Percentiles rank a stretch among this genome's conserved stretches.
Conservation (phyloP, 2,113 vertebrate species). For the Gopherus evgoodei region DNA sequence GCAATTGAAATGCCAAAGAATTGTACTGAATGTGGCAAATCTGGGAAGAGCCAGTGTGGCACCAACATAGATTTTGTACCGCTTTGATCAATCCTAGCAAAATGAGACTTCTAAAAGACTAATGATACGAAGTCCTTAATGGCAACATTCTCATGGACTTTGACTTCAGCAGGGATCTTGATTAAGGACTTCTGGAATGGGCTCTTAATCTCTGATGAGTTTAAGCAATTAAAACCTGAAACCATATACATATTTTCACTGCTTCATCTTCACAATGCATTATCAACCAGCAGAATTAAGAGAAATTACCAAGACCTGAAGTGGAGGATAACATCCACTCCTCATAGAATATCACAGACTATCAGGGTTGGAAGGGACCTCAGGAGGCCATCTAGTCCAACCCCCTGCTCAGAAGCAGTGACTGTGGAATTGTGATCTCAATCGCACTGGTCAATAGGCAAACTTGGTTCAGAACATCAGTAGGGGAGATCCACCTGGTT, state of each 20-base stretch:
- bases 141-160: background rate
- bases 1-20: background rate
- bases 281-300: background rate
- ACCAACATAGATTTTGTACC: background rate
- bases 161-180: background rate
- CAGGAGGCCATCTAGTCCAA: too few relatives aligned
- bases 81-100: background rate
- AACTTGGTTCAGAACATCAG: background rate
- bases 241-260: background rate
- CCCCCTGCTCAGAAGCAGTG: background rate
- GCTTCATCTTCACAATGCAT: background rate
- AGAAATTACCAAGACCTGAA: background rate
- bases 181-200: background rate
- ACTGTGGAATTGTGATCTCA: background rate
- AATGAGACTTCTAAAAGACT: background rate
- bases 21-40: background rate
- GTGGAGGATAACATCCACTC: background rate
- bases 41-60: background rate
- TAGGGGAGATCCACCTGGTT: background rate
- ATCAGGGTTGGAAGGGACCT: too few relatives aligned
- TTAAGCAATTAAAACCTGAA: background rate
- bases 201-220: background rate
- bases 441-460: background rate
- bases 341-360: too few relatives aligned
- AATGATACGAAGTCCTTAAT: background rate